Base-by-base conservation (phyloP, 2,113 vertebrate genomes). In the Pitta sordida region DNA sequence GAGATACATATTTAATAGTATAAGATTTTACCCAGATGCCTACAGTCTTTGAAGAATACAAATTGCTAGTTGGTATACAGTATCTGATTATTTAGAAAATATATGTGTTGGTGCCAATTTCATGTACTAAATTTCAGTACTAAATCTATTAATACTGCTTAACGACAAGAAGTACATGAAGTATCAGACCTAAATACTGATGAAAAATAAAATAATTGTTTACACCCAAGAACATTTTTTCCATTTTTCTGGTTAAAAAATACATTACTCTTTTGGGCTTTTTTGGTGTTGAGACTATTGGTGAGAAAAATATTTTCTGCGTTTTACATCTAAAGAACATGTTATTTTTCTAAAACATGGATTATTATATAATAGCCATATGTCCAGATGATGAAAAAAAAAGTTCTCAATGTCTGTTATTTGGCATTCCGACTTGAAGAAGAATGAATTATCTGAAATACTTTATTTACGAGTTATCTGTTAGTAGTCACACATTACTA, bases 221-320 rank as follows among this genome's bases (percentile, higher is more conserved):
- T 39, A 48, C 34, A 59, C 4, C 3, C 3, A 51, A 49, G 11
- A 62, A 24, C 0, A 11, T 36, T 39, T 63, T 21, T 69, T 63
- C 37, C 30, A 3, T 62, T 76, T 46, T 26, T 11, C 21, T 23
- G 4, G 46, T 41, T 68, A 9, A 26, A 51, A 79, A 68, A 13
- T 12, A 6, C 1, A 22, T 18, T 46, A 21, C 3, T 36, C 5
- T 1, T 3, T 20, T 27, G 7, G 6, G 7, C 3, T 0, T 7
- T 56, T 64, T 24, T 62, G 1, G 3, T 71, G 8, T 68, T 90
- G 30, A 44, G 2, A 44, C 2, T 37, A 62, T 29, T 44, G 13
- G 15, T 39, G 12, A 74, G 15, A 63, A 81, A 88, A 92, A 19
- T 21, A n/a, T 3, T 67, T 85, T 83, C n/a, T 53, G 23, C 62